These are phyloP conservation scores for Numenius arquata DNA, from an alignment of 2,113 vertebrate species.

Conservation along the genomic window DNA sequence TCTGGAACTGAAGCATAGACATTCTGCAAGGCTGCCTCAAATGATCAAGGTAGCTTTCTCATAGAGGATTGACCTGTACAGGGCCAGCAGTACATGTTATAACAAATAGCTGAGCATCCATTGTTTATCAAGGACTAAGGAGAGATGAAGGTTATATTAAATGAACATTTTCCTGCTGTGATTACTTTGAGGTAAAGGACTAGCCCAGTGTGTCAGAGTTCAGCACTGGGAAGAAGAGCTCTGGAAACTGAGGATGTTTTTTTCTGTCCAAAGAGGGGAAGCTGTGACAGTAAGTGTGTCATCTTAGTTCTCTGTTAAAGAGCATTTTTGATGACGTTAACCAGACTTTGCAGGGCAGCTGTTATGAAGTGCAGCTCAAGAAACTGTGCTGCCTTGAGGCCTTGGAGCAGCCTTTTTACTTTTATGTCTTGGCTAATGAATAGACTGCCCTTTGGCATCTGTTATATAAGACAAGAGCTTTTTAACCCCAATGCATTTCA, in stretches of 20 bases:
- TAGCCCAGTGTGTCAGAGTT: background rate
- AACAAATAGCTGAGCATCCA: background rate
- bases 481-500: slow-evolving; percentile 6
- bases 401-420: slow-evolving; percentile 34
- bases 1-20: background rate
- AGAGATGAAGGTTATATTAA: background rate
- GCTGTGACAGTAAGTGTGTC: background rate
- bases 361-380: slow-evolving; percentile 5
- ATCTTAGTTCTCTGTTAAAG: background rate
- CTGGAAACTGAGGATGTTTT: background rate
- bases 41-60: background rate
- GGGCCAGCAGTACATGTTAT: background rate
- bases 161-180: background rate
- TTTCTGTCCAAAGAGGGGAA: background rate
- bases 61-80: background rate
- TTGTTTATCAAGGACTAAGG: background rate
- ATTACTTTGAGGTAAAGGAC: background rate
- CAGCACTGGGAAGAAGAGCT: background rate
- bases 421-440: slow-evolving; percentile 48
- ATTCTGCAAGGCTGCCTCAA: background rate
- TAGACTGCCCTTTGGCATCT: slow-evolving; percentile 36
- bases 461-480: slow-evolving; percentile 29
- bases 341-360: slow-evolving; percentile 47
- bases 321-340: slow-evolving; percentile 26
- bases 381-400: slow-evolving; percentile 27